Conservation (phyloP, 2,797 vertebrate species). For the Tauraco hartlaubi region DNA sequence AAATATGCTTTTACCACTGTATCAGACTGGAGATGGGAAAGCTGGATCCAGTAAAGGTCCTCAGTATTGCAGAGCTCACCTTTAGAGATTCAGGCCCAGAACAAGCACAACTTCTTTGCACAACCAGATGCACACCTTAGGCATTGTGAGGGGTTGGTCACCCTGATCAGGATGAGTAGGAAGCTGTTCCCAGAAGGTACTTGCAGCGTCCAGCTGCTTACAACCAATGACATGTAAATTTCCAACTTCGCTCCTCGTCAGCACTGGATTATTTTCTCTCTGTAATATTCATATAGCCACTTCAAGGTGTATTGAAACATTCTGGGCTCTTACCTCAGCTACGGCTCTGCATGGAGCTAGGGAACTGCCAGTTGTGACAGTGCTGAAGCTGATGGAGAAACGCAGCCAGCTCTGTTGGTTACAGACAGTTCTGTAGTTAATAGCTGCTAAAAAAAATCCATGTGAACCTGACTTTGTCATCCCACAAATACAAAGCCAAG, state of each 20-base stretch:
- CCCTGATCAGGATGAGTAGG: not conserved
- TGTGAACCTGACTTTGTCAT: not conserved
- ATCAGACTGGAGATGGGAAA: not conserved
- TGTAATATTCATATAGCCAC: not conserved
- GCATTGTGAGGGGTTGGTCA: not conserved
- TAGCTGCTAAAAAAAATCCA: not conserved
- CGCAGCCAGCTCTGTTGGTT: not conserved
- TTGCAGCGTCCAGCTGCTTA: not conserved
- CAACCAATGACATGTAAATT: accelerated
- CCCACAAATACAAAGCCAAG: not conserved
- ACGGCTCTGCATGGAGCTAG: accelerated
- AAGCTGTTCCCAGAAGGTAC: not conserved
- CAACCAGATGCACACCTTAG: not conserved
- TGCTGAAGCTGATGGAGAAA: not conserved
- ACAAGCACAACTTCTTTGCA: not conserved
- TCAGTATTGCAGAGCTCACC: not conserved
- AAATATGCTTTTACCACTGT: accelerated
- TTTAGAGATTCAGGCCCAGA: not conserved
- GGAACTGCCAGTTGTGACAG: not conserved
- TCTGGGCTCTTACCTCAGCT: not conserved
- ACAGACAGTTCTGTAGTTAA: not conserved
- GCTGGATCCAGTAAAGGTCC: not conserved
- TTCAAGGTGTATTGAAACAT: not conserved
- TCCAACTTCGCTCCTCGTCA: not conserved
- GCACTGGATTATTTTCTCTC: not conserved